Percentiles rank a stretch among this genome's conserved stretches.
Conservation (phyloP, 2,113 vertebrate species). For the Hippocampus mohnikei region DNA sequence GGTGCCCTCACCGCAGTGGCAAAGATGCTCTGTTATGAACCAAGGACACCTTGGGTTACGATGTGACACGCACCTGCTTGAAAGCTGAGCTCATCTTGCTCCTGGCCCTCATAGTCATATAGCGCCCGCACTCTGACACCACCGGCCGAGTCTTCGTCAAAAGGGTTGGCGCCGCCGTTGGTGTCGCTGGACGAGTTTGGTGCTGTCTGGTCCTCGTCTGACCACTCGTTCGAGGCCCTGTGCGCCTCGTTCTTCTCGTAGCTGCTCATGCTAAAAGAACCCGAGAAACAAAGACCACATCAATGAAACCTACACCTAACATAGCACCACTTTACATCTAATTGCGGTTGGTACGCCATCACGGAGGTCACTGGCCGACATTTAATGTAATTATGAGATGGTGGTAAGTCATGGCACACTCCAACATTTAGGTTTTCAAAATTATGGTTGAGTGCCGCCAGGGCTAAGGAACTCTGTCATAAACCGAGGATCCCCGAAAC, state of each 20-base stretch:
- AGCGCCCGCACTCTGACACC: slow-evolving; percentile 87
- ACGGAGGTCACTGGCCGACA: no score
- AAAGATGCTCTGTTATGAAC: no score
- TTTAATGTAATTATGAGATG: no score
- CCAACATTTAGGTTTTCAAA: no score
- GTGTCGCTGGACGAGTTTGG: slow-evolving; percentile 81
- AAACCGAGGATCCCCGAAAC: not conserved
- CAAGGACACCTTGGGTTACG: no score
- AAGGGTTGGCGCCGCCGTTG: slow-evolving; percentile 85
- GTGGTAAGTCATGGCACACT: no score
- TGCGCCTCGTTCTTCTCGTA: slow-evolving; percentile 84
- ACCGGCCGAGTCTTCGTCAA: slow-evolving; percentile 80
- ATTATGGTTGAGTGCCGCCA: no score
- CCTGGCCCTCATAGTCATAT: slow-evolving; percentile 93
- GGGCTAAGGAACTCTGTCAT: not conserved
- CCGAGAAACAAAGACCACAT: not conserved
- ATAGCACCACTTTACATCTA: no score
- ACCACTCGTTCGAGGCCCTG: slow-evolving; percentile 82
- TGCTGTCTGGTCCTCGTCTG: slow-evolving; percentile 83
- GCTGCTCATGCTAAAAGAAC: slow-evolving; percentile 82
- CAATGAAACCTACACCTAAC: no score
- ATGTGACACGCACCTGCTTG: slow-evolving; percentile 77
- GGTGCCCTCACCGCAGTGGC: no score
- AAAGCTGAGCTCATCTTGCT: slow-evolving; percentile 96
- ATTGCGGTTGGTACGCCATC: no score